Base-by-base conservation (phyloP, 2,888 invertebrate genomes). In the Trileptium ribeirensis region DNA sequence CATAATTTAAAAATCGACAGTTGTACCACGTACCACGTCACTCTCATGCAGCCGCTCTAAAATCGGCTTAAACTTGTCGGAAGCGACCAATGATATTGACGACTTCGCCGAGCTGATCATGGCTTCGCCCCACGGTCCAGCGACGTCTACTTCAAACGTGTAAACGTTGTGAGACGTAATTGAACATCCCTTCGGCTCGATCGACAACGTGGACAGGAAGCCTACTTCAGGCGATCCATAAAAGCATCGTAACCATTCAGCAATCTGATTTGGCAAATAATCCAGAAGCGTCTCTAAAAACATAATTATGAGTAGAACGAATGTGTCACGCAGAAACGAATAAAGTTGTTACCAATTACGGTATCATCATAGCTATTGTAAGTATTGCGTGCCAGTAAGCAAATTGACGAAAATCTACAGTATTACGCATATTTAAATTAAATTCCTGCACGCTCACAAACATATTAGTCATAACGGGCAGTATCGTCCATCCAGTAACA, bases 91-190 rank as follows among this genome's bases (percentile, higher is more conserved):
- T 0, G 83, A 74, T 8, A 86, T 79, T 33, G 84, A 84, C 1
- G 86, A 85, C 80, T 87, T 87, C 81, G 82, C 83, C 40, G 83
- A 82, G 79, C 85, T 85, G 67, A 86, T 82, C 70, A 82, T 39
- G 34, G 84, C 40, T 81, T 86, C 86, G 0, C 86, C 86, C 81
- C 85, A 86, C 24, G 86, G 87, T 8, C 87, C 87, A 40, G 84
- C 80, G 19, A 87, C 84, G 74, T 85, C 84, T 33, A 80, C 19
- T 70, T 80, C 77, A 31, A 79, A 80, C 29, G 37, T 79, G 33
- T 80, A 80, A 8, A 80, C 80, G 37, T 80, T 80, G n/a, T 80
- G 80, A 38, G n/a, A 29, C 39, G 39, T 79, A n/a, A 79, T 36
- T n/a, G 33, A 75, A 37, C 80, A 80, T 24, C 67, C 33, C 24